Percentiles rank a stretch among this genome's conserved stretches.
Conservation (phyloP, 2,113 vertebrate species). For the Myiagra hebetior region DNA sequence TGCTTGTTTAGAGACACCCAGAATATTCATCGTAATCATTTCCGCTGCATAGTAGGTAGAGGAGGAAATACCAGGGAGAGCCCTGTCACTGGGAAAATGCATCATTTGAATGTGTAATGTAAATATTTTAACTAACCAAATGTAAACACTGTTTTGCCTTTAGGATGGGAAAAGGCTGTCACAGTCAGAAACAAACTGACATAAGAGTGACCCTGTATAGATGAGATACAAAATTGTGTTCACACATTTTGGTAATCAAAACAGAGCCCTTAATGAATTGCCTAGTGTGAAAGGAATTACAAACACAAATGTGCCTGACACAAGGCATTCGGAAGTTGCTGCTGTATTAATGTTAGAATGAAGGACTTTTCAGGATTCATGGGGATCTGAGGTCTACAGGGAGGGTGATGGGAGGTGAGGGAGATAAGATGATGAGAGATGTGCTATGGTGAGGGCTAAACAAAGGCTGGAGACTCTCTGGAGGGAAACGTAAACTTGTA, state of each 20-base stretch:
- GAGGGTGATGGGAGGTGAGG: not conserved
- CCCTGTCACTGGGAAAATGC: conserved; percentile 18
- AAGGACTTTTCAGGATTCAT: not conserved
- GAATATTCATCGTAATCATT: conserved; percentile 34
- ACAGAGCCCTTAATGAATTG: conserved; percentile 44
- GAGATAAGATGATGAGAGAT: not conserved
- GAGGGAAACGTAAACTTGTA: not conserved
- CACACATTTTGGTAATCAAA: conserved; percentile 52
- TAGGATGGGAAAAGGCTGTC: conserved; percentile 36
- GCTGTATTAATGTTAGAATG: not conserved
- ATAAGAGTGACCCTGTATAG: conserved; percentile 38
- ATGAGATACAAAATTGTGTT: conserved; percentile 46
- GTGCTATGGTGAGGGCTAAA: not conserved
- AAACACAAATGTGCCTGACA: conserved; percentile 26
- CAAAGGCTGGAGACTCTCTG: not conserved
- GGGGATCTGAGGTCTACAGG: not conserved
- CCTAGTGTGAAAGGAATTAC: conserved; percentile 29
- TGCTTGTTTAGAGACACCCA: not conserved
- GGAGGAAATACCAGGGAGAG: conserved; percentile 57
- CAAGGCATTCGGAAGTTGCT: not conserved
- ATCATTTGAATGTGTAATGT: conserved; percentile 54
- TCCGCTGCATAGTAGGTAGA: conserved; percentile 4
- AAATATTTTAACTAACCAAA: conserved; percentile 63
- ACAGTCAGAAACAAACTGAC: not conserved
- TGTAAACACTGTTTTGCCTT: conserved; percentile 42